phyloP scores from a whole-genome alignment of 2,113 vertebrate genomes.

The Rousettus leschenaultii region DNA sequence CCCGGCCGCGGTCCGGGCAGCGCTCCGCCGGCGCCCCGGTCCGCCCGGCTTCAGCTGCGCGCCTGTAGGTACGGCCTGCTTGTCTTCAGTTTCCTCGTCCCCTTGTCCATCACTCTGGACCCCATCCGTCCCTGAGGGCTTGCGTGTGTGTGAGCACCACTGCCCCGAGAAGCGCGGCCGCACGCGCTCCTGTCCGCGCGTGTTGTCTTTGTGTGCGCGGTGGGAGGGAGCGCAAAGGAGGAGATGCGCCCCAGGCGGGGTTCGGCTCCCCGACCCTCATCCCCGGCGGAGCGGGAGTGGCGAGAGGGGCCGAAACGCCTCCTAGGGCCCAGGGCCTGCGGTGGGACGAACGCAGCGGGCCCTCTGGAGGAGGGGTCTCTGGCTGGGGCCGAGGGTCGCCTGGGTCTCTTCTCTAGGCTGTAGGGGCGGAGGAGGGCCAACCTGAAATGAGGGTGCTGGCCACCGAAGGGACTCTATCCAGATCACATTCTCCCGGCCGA shows the following conservation, averaged over 20 bases:
- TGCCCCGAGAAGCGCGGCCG: constrained; percentile 27
- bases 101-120: not conserved
- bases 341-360: not conserved
- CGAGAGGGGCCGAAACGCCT: not conserved
- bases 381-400: not conserved
- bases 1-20: constrained; percentile 51
- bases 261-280: not conserved
- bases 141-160: constrained; percentile 38
- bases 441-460: not conserved
- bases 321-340: not conserved
- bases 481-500: not conserved
- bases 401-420: not conserved
- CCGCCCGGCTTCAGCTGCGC: constrained; percentile 58
- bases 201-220: constrained; percentile 74
- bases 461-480: not conserved
- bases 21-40: constrained; percentile 59
- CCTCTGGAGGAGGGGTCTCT: not conserved
- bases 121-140: not conserved
- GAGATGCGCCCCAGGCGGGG: constrained; percentile 33
- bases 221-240: constrained; percentile 36
- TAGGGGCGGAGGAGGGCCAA: not conserved
- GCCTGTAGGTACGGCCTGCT: constrained; percentile 72
- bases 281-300: not conserved
- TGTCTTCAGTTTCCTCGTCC: not conserved
- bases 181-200: constrained; percentile 55